A percentile compares a stretch with the other conserved stretches of the same genome.
Evolutionary conservation across 1,140 invertebrate genomes (phyloP).

Genomic region (Cydia amplana): DNA sequence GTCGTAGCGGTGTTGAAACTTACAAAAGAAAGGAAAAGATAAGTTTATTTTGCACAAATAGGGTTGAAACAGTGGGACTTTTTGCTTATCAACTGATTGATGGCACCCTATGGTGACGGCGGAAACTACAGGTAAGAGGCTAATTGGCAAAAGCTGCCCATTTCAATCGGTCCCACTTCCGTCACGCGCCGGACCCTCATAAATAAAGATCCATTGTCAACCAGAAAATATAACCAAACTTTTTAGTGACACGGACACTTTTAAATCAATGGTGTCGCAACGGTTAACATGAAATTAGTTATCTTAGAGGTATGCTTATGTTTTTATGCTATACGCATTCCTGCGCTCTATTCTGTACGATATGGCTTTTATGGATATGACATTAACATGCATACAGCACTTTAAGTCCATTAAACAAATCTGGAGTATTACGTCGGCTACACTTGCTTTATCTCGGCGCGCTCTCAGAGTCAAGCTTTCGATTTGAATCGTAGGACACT

Average conservation of each 20-base stretch:
- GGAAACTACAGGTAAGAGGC: constrained; percentile 25
- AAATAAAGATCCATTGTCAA: constrained; percentile 29
- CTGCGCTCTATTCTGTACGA: constrained; percentile 24
- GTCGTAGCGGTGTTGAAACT: not conserved
- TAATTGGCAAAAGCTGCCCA: constrained; percentile 33
- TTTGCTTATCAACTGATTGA: constrained; percentile 25
- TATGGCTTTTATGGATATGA: constrained; percentile 55
- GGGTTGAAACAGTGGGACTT: not conserved
- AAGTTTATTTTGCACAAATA: not conserved
- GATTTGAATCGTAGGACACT: not conserved
- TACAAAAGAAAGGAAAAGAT: not conserved
- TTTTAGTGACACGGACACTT: constrained; percentile 22
- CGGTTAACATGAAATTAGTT: constrained; percentile 18
- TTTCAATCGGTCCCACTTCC: constrained; percentile 36
- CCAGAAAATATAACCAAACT: constrained; percentile 4
- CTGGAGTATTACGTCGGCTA: constrained; percentile 58
- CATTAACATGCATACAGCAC: constrained; percentile 64
- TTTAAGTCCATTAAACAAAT: constrained; percentile 70
- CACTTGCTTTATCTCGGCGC: constrained; percentile 53
- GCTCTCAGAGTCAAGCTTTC: constrained; percentile 12
- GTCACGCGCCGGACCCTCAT: constrained; percentile 28
- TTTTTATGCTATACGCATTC: constrained; percentile 11
- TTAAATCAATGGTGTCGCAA: constrained; percentile 14
- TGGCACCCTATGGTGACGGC: not conserved
- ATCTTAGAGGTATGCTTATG: constrained; percentile 13